Evolutionary conservation across 2,888 invertebrate species (phyloP).

Genomic region (Teinopalpus imperialis): DNA sequence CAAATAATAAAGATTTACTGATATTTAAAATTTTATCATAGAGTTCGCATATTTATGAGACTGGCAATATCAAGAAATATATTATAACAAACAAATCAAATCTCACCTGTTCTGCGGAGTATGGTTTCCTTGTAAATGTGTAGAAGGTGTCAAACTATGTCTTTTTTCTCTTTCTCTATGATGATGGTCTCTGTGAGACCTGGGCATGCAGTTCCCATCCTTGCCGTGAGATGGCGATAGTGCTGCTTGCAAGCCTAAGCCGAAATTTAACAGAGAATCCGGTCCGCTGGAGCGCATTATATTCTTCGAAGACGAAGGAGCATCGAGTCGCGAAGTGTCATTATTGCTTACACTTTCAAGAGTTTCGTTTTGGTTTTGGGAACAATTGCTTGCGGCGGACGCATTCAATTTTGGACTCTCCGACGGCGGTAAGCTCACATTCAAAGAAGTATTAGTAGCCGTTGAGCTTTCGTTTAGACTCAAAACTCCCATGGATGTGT

Average conservation of each 20-base stretch:
- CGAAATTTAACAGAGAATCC: constrained; percentile 63
- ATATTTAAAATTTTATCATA: too few relatives aligned
- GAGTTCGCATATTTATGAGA: too few relatives aligned
- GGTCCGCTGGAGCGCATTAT: constrained; percentile 50
- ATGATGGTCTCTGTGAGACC: constrained; percentile 54
- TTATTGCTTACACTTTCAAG: constrained; percentile 46
- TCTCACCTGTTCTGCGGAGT: constrained; percentile 64
- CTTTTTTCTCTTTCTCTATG: constrained; percentile 76
- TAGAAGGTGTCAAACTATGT: constrained; percentile 76
- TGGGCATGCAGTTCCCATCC: constrained; percentile 49
- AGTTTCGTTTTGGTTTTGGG: constrained; percentile 45
- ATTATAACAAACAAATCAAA: not conserved
- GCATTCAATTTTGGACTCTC: constrained; percentile 64
- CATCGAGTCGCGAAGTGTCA: constrained; percentile 49
- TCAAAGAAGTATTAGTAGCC: constrained; percentile 70
- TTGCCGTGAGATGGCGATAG: constrained; percentile 66
- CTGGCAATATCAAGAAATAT: too few relatives aligned
- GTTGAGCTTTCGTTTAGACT: constrained; percentile 73
- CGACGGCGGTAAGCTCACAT: constrained; percentile 65
- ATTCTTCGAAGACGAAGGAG: constrained; percentile 63
- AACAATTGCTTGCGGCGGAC: constrained; percentile 36
- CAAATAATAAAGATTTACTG: too few relatives aligned
- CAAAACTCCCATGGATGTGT: constrained; percentile 65
- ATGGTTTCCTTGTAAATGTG: constrained; percentile 63
- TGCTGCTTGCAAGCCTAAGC: constrained; percentile 63